Conservation (phyloP, 2,113 vertebrate species). For the Parotia lawesii region DNA sequence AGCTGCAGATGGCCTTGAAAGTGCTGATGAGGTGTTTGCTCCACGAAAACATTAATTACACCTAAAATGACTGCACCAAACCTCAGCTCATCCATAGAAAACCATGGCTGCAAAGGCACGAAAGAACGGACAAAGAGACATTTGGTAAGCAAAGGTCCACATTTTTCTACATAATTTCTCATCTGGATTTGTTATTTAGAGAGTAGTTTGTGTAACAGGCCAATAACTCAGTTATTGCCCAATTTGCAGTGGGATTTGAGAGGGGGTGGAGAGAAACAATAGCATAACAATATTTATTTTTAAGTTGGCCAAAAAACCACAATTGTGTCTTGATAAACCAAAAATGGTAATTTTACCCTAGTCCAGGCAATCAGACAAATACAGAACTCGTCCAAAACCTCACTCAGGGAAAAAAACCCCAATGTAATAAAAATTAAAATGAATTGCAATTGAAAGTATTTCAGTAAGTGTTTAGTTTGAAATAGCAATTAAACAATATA, state of each 20-base stretch:
- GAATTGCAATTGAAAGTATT: neutral
- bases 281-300: neutral
- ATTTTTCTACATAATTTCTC: neutral
- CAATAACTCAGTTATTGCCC: too few species aligned
- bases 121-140: neutral
- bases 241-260: neutral
- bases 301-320: neutral
- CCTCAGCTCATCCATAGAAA: neutral
- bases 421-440: neutral
- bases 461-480: neutral
- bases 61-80: neutral
- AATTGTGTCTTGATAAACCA: neutral
- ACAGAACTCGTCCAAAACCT: neutral
- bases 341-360: neutral
- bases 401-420: accelerated
- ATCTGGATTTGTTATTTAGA: neutral
- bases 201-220: neutral
- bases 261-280: neutral
- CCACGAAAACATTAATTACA: neutral
- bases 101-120: accelerated
- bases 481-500: neutral
- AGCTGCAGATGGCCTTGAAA: neutral
- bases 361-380: neutral
- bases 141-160: neutral
- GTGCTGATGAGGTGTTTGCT: neutral